phyloP scores from a whole-genome alignment of 92 coral and sea anemone genomes.

The Phenganax marumi region DNA sequence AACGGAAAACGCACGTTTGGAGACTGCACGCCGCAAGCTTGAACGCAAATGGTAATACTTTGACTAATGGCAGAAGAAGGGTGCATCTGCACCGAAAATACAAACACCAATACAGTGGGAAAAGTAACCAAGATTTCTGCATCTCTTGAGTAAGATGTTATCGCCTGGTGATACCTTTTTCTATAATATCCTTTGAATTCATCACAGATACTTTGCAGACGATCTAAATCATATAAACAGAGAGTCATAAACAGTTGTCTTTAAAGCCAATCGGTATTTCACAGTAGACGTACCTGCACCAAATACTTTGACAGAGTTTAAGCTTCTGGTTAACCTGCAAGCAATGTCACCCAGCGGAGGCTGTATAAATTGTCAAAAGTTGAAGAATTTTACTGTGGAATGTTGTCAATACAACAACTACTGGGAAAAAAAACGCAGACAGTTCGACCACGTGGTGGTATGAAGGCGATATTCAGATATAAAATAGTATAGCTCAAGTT shows the following conservation, averaged over 20 bases:
- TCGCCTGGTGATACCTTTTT: background rate
- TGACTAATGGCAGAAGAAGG: no score
- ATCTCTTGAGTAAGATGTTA: background rate
- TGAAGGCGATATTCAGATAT: no score
- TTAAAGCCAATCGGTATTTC: no score
- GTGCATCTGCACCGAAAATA: background rate
- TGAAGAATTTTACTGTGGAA: no score
- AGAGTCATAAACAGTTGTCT: background rate
- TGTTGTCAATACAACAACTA: no score
- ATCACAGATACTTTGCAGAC: conserved; percentile 23
- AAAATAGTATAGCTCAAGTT: no score
- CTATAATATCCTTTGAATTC: conserved; percentile 29
- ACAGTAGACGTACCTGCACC: conserved; percentile 20
- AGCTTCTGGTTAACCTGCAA: background rate
- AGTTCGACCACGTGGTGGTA: no score
- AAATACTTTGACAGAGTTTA: conserved; percentile 8
- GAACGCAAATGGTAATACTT: no score
- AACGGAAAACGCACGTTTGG: no score
- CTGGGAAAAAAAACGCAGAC: no score
- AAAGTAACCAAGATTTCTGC: background rate
- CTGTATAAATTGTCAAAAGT: background rate
- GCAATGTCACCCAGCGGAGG: conserved; percentile 9
- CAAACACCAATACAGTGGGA: background rate
- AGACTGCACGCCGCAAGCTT: no score
- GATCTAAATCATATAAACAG: conserved; percentile 16